Conservation (phyloP, 2,888 invertebrate genomes). For the Sicus ferrugineus region DNA sequence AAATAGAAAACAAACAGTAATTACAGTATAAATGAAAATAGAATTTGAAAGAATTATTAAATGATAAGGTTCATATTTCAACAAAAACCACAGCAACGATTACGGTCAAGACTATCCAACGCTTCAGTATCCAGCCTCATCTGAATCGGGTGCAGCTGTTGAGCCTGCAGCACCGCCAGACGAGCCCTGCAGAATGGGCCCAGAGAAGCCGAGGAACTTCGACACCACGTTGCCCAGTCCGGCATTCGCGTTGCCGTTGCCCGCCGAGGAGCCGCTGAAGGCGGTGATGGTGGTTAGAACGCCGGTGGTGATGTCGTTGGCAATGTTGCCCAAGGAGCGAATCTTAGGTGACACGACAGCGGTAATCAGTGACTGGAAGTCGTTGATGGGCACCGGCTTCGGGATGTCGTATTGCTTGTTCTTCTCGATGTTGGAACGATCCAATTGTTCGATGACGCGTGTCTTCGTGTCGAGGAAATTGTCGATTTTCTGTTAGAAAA, state of each 20-base stretch:
- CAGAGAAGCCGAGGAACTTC: conserved; percentile 62
- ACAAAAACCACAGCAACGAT: conserved; percentile 30
- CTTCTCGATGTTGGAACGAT: conserved; percentile 77
- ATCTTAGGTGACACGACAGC: conserved; percentile 77
- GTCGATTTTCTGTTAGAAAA: conserved; percentile 78
- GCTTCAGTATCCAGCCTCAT: conserved; percentile 60
- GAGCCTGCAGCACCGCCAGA: conserved; percentile 56
- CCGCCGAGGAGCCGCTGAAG: conserved; percentile 65
- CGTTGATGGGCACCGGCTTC: conserved; percentile 70
- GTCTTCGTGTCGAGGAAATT: conserved; percentile 83
- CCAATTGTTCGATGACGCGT: conserved; percentile 73
- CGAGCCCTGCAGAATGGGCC: conserved; percentile 63
- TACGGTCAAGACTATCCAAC: conserved; percentile 2
- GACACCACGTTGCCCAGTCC: conserved; percentile 62
- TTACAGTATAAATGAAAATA: not conserved
- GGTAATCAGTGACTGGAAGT: conserved; percentile 72
- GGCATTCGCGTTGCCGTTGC: conserved; percentile 62
- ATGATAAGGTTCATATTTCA: conserved; percentile 10
- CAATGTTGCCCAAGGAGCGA: conserved; percentile 73
- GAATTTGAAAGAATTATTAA: conserved; percentile 6
- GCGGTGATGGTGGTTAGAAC: conserved; percentile 67
- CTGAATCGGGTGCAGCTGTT: conserved; percentile 58
- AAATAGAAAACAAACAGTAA: not conserved
- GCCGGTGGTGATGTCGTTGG: conserved; percentile 71
- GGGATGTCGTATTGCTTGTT: conserved; percentile 80